phyloP scores from a whole-genome alignment of 37 sponge, comb jelly and placozoan genomes.

The Aphrocallistes beatrix region DNA sequence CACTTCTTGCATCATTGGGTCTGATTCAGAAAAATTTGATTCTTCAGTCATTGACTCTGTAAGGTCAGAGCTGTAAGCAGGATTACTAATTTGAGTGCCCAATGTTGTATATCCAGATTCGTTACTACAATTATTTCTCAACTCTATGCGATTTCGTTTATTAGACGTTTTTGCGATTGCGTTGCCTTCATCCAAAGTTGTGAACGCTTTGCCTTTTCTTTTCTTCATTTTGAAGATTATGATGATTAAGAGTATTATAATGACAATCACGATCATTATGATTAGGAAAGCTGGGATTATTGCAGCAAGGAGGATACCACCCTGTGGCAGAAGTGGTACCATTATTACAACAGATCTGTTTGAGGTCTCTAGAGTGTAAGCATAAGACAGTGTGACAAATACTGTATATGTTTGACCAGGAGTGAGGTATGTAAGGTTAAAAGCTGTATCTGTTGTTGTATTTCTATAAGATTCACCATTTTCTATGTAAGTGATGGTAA shows the following conservation, averaged over 20 bases:
- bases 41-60: not conserved
- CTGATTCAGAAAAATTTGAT: not conserved
- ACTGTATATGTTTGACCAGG: not conserved
- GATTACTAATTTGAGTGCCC: not conserved
- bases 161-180: not conserved
- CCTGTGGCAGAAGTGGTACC: not conserved
- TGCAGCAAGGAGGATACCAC: not conserved
- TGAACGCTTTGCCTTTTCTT: not conserved
- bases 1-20: too few species aligned
- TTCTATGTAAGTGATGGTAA: not conserved
- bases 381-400: not conserved
- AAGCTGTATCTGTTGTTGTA: not conserved
- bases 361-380: not conserved
- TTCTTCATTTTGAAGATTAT: not conserved
- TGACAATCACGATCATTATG: not conserved
- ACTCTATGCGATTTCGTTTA: too few species aligned
- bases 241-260: not conserved
- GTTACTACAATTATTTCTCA: too few species aligned
- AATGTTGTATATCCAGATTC: not conserved
- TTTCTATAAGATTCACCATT: not conserved
- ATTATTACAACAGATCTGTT: not conserved
- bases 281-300: not conserved
- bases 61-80: not conserved
- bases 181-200: not conserved
- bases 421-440: not conserved